phyloP scores from a whole-genome alignment of 2,113 vertebrate species.

The Eulacestoma nigropectus region DNA sequence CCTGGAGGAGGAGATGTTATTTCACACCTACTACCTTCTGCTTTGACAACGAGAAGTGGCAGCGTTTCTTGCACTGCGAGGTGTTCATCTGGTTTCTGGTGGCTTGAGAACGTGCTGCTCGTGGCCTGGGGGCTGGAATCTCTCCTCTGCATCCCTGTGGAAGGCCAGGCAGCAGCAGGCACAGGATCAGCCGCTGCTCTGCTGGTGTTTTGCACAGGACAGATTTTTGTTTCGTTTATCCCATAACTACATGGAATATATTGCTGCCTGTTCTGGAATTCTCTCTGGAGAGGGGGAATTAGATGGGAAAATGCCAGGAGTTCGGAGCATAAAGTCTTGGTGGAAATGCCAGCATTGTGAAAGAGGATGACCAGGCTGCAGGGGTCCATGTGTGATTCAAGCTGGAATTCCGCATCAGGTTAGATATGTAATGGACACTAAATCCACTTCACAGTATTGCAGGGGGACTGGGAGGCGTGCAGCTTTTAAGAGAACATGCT shows the following conservation, averaged over 20 bases:
- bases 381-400: background rate
- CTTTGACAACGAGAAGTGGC: background rate
- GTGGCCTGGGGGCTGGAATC: background rate
- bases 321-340: background rate
- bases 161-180: background rate
- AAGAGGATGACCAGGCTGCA: fast-evolving
- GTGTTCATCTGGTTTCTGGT: background rate
- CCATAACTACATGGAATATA: background rate
- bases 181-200: background rate
- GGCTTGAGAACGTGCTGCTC: background rate
- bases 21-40: background rate
- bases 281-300: background rate
- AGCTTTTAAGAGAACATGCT: background rate
- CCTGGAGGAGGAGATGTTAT: background rate
- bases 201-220: background rate
- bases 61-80: background rate
- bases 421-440: background rate
- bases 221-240: background rate
- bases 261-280: background rate
- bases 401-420: background rate
- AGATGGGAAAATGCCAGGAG: background rate
- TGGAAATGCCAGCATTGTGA: background rate
- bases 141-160: background rate
- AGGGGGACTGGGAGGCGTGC: background rate
- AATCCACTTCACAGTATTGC: background rate